A percentile compares a stretch with the other conserved stretches of the same genome.
Evolutionary conservation across 2,113 vertebrate genomes (phyloP).

Genomic region (Porphyrio hochstetteri): DNA sequence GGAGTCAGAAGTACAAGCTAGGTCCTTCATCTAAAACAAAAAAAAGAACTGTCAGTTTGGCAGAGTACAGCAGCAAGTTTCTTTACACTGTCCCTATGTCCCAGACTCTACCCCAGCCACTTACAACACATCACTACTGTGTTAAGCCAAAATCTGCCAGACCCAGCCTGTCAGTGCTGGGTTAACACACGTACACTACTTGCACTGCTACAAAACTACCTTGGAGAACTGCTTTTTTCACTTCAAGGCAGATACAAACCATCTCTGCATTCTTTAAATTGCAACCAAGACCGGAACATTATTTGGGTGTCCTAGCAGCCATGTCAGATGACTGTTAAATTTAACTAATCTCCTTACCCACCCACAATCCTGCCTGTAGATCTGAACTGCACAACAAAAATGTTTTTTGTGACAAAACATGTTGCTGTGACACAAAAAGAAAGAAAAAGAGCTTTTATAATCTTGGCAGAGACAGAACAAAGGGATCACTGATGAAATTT

Average conservation of each 20-base stretch:
- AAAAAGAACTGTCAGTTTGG: neutral
- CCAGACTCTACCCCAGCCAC: neutral
- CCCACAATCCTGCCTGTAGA: neutral
- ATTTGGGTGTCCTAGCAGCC: neutral
- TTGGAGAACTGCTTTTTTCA: neutral
- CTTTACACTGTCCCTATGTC: neutral
- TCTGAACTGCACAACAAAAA: neutral
- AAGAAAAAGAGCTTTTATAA: neutral
- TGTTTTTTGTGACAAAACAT: neutral
- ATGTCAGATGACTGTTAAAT: neutral
- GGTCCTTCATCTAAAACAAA: conserved; percentile 41
- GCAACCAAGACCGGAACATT: neutral
- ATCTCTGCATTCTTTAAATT: neutral
- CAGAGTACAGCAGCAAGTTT: neutral
- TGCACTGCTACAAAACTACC: neutral
- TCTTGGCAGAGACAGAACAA: neutral
- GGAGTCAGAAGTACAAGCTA: conserved; percentile 37
- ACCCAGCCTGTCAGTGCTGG: neutral
- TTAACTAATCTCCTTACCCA: neutral
- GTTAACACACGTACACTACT: neutral
- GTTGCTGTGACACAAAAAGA: neutral
- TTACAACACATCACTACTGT: neutral
- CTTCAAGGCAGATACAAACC: neutral
- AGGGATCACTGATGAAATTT: neutral
- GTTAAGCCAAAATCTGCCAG: neutral